Evolutionary conservation across 2,888 invertebrate genomes (phyloP), one percentile per base, ranked within the genome.

Genomic region (Ophion costatus): DNA sequence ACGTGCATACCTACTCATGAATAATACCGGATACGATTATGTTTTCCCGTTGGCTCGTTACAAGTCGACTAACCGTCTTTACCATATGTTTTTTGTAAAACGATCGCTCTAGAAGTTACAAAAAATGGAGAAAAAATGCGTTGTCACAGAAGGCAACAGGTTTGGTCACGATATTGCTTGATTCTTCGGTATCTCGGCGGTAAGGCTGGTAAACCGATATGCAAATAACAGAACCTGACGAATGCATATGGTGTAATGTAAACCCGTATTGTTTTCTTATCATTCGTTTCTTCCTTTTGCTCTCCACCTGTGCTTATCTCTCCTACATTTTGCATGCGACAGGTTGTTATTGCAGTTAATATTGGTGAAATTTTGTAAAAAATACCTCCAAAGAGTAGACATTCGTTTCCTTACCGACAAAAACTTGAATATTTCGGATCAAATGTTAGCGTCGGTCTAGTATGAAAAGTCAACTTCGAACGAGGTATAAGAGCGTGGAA

Each of bases 211-310:
- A 29, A 51, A 20, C 45, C 9, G 51, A 66, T 7, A 24, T 56
- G 42, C 38, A 20, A 75, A 38, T 29, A 70, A 64, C 9, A 33
- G 17, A 66, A 66, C n/a, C n/a, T 4, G 38, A 33, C 17, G 11
- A 17, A 38, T n/a, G 38, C 75, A 76, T 64, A 81, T 64, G 75
- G 70, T 14, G 11, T 56, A 57, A 64, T 3, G 38, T 20, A 38
- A 76, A 70, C 10, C 57, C 45, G 29, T 24, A 59, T 59, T 57
- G 64, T 57, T n/a, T 45, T 64, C 64, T 82, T 82, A 81, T 76
- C 81, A 56, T 51, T 33, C 42, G 20, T 9, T 22, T 5, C 3
- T 22, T 59, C 11, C 59, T 22, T 33, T 17, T 22, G 0, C 57
- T n/a, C n/a, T 10, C n/a, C 45, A 45, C 45, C 42, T 45, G 24